Evolutionary conservation across 2,888 invertebrate genomes (phyloP).

Genomic region (Neoaliturus tenellus): DNA sequence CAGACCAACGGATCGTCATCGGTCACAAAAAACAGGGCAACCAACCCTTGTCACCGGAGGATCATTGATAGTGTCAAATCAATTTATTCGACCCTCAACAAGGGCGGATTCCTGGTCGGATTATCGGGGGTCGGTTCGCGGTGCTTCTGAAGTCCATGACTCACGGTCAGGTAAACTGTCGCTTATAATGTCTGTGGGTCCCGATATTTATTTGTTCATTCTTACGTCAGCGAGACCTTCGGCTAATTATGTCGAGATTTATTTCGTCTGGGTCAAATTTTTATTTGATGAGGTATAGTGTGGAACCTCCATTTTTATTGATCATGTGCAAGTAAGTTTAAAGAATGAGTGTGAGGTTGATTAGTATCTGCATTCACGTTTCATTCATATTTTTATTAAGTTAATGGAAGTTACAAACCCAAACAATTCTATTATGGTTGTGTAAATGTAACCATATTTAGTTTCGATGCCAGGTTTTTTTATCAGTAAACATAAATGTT

Average conservation of each 20-base stretch:
- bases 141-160: slow-evolving; percentile 23
- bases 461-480: too few species aligned
- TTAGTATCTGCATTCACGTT: too few species aligned
- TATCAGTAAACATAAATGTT: too few species aligned
- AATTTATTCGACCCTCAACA: slow-evolving; percentile 40
- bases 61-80: slow-evolving; percentile 48
- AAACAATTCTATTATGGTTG: too few species aligned
- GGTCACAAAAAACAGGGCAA: slow-evolving; percentile 38
- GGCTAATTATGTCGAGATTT: not conserved
- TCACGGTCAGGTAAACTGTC: not conserved
- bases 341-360: too few species aligned
- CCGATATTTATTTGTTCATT: slow-evolving; percentile 3
- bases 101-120: slow-evolving; percentile 1
- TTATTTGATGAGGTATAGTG: too few species aligned
- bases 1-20: not conserved
- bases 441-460: too few species aligned
- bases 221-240: not conserved
- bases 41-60: slow-evolving; percentile 43
- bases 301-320: too few species aligned
- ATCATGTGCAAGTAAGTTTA: too few species aligned
- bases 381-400: too few species aligned
- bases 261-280: too few species aligned
- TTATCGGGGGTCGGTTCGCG: not conserved
- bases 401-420: too few species aligned
- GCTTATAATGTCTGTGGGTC: not conserved